Percentiles rank a stretch among this genome's conserved stretches.
These are phyloP conservation scores for Unio pictorum DNA, from an alignment of 2,888 invertebrate genomes.

Conservation along the genomic window DNA sequence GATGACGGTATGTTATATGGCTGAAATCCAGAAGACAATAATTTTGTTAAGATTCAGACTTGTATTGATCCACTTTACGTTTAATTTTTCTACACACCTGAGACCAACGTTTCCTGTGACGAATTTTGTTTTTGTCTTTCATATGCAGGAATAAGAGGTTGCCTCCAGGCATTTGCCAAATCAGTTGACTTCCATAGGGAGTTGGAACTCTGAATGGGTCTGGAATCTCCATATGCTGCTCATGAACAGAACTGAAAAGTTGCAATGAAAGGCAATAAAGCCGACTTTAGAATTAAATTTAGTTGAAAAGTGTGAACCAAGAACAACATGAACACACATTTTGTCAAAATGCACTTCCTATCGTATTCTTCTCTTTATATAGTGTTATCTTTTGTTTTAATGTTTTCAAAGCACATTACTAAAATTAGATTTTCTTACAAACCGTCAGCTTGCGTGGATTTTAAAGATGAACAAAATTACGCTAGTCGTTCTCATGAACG, in stretches of 20 bases:
- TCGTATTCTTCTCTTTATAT: too few species aligned
- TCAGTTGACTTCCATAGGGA: constrained; percentile 95
- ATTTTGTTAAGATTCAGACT: neutral
- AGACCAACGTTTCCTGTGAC: constrained; percentile 99
- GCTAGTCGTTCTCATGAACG: too few species aligned
- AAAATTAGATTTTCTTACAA: too few species aligned
- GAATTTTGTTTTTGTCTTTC: constrained; percentile 96
- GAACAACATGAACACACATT: too few species aligned
- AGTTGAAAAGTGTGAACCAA: too few species aligned
- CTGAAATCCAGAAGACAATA: neutral
- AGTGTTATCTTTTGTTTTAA: too few species aligned
- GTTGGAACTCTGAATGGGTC: constrained; percentile 94
- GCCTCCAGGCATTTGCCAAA: constrained; percentile 96
- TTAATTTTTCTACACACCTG: constrained; percentile 76
- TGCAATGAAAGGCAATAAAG: neutral
- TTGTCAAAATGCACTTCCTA: too few species aligned
- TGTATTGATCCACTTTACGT: neutral
- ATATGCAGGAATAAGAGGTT: constrained; percentile 97
- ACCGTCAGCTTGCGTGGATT: too few species aligned
- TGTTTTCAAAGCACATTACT: too few species aligned
- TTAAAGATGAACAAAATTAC: too few species aligned
- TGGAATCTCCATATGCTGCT: constrained; percentile 89
- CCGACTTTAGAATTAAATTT: too few species aligned
- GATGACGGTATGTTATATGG: neutral
- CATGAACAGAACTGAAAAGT: constrained; percentile 79